Base-by-base conservation (phyloP, 2,797 vertebrate genomes). In the Jordanella pulchra region DNA sequence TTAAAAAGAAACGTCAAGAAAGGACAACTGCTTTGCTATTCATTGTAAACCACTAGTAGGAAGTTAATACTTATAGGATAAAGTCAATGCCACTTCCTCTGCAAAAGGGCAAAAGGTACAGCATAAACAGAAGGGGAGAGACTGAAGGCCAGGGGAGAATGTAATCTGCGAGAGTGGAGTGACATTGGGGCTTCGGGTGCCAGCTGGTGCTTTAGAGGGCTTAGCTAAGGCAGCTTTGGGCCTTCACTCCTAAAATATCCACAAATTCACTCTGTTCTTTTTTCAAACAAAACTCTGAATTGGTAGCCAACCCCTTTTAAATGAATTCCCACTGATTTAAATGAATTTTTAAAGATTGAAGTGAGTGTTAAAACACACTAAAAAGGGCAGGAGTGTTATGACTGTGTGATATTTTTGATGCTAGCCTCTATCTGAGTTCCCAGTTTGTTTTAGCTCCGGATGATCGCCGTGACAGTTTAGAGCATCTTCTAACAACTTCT, bases 171-270 rank as follows among this genome's bases (percentile, higher is more conserved):
- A 85, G 88, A 86, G 83, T 77, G 79, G 81, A 76, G 85, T 85
- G 88, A 87, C 88, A 86, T 85, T 35, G 80, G 78, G 84, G 76
- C 78, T 77, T 42, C 1, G 69, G 69, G 76, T 82, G 85, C 86
- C 90, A 93, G 93, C 92, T 92, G 93, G 91, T 77, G 89, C 87
- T 91, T 93, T 89, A 86, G 84, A 84, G 68, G 79, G 84, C 90
- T 92, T 86, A 89, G 87, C 84, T 69, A 30, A 85, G 86, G 84
- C 86, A 80, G 89, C 81, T 91, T 84, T 89, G 80, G 75, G 76
- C 79, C 75, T 76, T 17, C 53, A 23, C 77, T 84, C 80, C 72
- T 39, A 80, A 90, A 86, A 88, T 71, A 82, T 79, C 81, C 76
- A 69, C 85, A 85, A 84, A 87, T 80, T 35, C 48, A 84, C 80